Percentiles rank a stretch among this genome's conserved stretches.
Conservation (phyloP, 2,797 vertebrate genomes). For the Rhinoraja longicauda region DNA sequence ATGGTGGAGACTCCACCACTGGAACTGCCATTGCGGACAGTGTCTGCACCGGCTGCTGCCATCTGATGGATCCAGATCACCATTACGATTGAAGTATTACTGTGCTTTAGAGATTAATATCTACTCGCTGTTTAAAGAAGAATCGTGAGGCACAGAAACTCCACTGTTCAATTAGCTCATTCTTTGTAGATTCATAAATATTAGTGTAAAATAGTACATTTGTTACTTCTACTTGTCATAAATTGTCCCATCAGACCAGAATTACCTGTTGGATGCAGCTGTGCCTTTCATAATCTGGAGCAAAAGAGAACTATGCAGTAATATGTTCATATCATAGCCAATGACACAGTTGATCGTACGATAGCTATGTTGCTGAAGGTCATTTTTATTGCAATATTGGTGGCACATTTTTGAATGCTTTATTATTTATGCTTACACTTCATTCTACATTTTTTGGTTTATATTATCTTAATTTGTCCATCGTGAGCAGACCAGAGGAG, state of each 20-base stretch:
- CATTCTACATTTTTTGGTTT: neutral
- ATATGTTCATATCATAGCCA: neutral
- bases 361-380: neutral
- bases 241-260: too few species aligned
- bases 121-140: slow-evolving; percentile 51
- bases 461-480: neutral
- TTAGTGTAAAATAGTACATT: neutral
- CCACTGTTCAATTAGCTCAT: too few species aligned
- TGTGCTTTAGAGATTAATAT: slow-evolving; percentile 40
- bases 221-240: neutral
- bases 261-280: too few species aligned
- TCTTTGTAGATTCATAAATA: neutral
- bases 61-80: slow-evolving; percentile 41
- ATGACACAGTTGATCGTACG: neutral
- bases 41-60: slow-evolving; percentile 55
- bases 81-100: neutral
- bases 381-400: neutral
- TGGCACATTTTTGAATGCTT: neutral
- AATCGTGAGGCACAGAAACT: neutral
- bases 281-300: neutral
- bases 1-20: slow-evolving; percentile 67
- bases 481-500: neutral
- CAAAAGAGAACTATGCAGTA: neutral
- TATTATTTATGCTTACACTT: neutral
- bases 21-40: slow-evolving; percentile 76